These are phyloP conservation scores for Teleopsis dalmanni DNA, from an alignment of 1,140 invertebrate species.

Conservation along the genomic window DNA sequence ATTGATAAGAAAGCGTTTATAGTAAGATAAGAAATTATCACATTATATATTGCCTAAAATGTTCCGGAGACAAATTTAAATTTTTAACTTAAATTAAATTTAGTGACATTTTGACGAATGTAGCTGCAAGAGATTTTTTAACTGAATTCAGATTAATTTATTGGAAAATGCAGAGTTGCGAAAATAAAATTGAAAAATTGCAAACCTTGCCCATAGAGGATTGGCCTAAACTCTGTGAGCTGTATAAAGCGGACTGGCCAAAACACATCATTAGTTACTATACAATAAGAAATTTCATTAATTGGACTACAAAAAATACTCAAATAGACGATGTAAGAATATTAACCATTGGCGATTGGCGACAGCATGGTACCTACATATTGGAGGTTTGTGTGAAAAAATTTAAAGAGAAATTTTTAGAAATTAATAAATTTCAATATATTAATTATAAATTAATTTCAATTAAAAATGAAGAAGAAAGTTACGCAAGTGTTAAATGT, in stretches of 20 bases:
- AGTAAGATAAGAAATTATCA: no score
- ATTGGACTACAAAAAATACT: neutral
- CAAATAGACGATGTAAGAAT: neutral
- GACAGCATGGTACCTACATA: conserved; percentile 4
- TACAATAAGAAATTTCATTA: neutral
- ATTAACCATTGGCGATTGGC: neutral
- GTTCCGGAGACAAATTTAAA: no score
- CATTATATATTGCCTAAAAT: no score
- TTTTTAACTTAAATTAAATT: no score
- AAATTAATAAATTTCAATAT: neutral
- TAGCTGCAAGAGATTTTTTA: no score
- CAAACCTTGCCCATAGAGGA: neutral
- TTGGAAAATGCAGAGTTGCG: no score
- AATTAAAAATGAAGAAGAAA: no score
- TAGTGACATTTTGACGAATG: no score
- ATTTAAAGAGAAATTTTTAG: neutral
- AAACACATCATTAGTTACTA: neutral
- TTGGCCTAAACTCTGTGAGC: neutral
- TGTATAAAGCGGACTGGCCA: neutral
- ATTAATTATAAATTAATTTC: no score
- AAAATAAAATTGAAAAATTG: neutral
- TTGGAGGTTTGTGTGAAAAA: neutral
- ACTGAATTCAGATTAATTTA: no score
- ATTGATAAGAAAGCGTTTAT: no score
- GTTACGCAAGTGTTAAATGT: no score